phyloP scores from a whole-genome alignment of 2,888 invertebrate species.

The Amiota communis region DNA sequence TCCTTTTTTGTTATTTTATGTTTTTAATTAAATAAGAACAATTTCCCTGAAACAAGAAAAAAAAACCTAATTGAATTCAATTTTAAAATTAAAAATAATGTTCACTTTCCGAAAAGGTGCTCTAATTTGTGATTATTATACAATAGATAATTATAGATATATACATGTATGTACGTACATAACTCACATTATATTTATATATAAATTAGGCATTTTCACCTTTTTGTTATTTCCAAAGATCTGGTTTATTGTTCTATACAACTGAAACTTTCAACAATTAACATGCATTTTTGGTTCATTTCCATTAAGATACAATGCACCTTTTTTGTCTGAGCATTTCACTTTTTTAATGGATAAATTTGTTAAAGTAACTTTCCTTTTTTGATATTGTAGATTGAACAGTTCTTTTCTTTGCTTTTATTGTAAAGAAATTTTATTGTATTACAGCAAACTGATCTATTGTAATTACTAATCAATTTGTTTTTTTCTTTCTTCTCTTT shows the following conservation, averaged over 20 bases:
- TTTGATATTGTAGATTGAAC: neutral
- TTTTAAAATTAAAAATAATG: too few species aligned
- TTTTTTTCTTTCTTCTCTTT: constrained; percentile 40
- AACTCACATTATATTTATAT: too few species aligned
- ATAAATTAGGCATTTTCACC: too few species aligned
- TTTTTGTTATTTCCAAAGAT: too few species aligned
- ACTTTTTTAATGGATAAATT: neutral
- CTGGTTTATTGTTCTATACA: constrained; percentile 8
- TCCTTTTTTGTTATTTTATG: constrained; percentile 21
- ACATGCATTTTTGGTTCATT: constrained; percentile 13
- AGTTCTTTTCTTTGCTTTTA: neutral
- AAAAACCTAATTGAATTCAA: too few species aligned
- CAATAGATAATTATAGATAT: too few species aligned
- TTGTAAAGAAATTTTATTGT: constrained; percentile 13
- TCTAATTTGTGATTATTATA: too few species aligned
- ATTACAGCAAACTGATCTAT: neutral
- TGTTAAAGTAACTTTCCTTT: neutral
- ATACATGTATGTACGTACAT: too few species aligned
- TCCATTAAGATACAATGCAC: neutral
- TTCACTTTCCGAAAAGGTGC: too few species aligned
- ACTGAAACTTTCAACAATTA: neutral
- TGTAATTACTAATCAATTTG: constrained; percentile 16
- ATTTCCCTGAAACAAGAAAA: too few species aligned
- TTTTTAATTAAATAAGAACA: neutral
- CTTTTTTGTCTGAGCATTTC: neutral